Percentiles rank a stretch among this genome's conserved stretches.
These are phyloP conservation scores for Brenthis hecate DNA, from an alignment of 2,888 invertebrate genomes.

Conservation along the genomic window DNA sequence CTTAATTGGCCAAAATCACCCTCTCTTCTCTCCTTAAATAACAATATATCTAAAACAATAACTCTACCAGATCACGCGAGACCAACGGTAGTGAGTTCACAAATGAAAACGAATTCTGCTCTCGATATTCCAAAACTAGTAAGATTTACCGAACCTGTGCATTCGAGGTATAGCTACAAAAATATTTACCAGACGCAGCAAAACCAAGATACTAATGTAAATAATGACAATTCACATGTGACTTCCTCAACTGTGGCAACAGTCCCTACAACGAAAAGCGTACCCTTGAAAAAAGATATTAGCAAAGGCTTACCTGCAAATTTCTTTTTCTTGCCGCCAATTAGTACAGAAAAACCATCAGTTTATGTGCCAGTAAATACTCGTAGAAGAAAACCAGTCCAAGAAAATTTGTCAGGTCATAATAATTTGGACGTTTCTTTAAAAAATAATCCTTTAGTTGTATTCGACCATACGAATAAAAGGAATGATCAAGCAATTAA, in stretches of 20 bases:
- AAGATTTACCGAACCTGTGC: constrained; percentile 23
- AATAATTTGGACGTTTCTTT: background rate
- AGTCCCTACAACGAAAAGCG: background rate
- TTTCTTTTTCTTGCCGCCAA: constrained; percentile 5
- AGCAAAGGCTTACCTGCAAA: background rate
- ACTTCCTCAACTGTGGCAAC: background rate
- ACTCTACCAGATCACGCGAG: background rate
- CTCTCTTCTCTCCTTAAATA: background rate
- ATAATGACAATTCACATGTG: constrained; percentile 10
- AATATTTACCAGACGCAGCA: constrained; percentile 22
- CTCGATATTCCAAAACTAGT: background rate
- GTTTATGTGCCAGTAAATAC: background rate
- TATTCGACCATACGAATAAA: constrained; percentile 3
- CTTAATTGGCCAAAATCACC: background rate
- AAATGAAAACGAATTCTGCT: background rate
- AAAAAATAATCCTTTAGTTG: background rate
- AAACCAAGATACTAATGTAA: constrained; percentile 17
- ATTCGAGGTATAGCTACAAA: constrained; percentile 21
- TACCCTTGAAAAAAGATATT: background rate
- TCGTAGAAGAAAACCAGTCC: background rate
- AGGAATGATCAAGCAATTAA: background rate
- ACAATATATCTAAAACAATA: background rate
- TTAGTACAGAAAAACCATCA: constrained; percentile 41
- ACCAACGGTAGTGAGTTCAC: background rate
- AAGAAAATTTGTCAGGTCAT: background rate